Evolutionary conservation across 2,113 vertebrate species (phyloP).

Genomic region (Aramus guarauna): DNA sequence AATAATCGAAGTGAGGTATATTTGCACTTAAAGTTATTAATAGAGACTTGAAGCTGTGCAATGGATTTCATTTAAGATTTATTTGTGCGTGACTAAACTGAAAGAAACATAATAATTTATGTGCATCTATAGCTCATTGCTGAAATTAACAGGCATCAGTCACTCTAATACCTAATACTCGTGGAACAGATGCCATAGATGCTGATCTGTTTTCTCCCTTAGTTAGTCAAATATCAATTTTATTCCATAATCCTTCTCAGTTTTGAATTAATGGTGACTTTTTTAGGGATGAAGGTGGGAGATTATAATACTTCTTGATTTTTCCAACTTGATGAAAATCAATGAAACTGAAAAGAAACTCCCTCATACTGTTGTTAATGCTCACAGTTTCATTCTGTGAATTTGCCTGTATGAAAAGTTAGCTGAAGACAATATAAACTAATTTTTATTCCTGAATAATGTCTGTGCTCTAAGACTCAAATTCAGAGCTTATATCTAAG

Average conservation of each 20-base stretch:
- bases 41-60: neutral
- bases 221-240: neutral
- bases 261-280: neutral
- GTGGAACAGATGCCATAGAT: neutral
- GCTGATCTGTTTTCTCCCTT: neutral
- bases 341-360: neutral
- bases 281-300: neutral
- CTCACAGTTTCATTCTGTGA: neutral
- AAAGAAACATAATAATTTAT: neutral
- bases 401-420: neutral
- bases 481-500: neutral
- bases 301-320: neutral
- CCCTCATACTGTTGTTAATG: neutral
- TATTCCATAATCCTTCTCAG: neutral
- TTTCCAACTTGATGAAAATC: neutral
- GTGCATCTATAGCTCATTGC: neutral
- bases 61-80: neutral
- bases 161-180: neutral
- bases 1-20: neutral
- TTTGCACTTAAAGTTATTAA: neutral
- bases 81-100: neutral
- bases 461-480: neutral
- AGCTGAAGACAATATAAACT: neutral
- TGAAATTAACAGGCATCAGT: neutral
- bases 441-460: neutral